Base-by-base conservation (phyloP, 2,888 invertebrate genomes). In the Archips xylosteana region DNA sequence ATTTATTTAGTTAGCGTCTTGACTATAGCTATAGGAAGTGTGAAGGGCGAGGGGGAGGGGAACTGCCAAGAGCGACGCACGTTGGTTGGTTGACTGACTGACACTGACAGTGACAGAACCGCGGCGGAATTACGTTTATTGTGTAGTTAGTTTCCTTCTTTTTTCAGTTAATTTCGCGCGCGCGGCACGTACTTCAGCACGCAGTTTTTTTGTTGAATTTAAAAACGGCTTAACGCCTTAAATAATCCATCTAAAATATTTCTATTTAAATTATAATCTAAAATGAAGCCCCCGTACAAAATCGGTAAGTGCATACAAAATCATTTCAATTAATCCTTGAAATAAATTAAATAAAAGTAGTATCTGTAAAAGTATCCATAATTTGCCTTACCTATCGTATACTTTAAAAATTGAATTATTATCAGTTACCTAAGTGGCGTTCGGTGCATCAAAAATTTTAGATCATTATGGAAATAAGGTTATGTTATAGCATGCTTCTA, bases 201-300 rank as follows among this genome's bases (percentile, higher is more conserved):
- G 59, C 32, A 39, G 49, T 23, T 74, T 64, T 64, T 69, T 70
- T 34, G 6, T 13, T 34, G 39, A 63, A 57, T 63, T 45, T 3
- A 57, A 13, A 68, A 68, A 63, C 10, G 13, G 39, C 23, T 23
- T 39, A 12, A 36, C 15, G 57, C 36, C 36, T 13, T 23, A 12
- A 13, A 15, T 69, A 61, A 34, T 70, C 42, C 39, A 15, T 13
- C 57, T 34, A 36, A 15, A 39, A 68, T 64, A 54, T 6, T 54
- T n/a, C 49, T 42, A 34, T 68, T 23, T 23, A 23, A 23, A 59
- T 12, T 32, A 13, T 45, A 63, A 62, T 65, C 62, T 63, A 81
- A 71, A 79, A 92, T 93, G 92, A 94, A 94, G 85, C 94, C 94
- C 9, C 86, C 90, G 64, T 92, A 86, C 81, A 94, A 94, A 90